Evolutionary conservation across 2,113 vertebrate genomes (phyloP).

Genomic region (Genyomyrus donnyi): DNA sequence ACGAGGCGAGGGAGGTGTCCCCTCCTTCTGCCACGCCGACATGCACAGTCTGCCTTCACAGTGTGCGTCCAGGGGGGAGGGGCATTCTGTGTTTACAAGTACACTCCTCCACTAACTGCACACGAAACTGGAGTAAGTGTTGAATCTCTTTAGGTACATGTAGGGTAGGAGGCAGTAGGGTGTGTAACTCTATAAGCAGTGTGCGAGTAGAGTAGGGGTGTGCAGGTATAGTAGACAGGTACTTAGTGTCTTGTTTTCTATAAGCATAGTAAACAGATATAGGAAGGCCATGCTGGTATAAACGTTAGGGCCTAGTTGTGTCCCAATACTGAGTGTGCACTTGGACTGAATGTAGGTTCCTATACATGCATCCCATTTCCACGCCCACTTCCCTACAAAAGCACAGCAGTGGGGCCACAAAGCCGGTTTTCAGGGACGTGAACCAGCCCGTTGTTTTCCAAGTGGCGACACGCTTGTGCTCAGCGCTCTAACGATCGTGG

Average conservation of each 20-base stretch:
- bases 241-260: neutral
- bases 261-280: neutral
- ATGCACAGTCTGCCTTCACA: neutral
- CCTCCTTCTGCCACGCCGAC: neutral
- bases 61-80: neutral
- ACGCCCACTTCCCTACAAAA: neutral
- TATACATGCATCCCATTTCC: neutral
- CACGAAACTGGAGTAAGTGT: neutral
- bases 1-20: too few species aligned
- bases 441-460: neutral
- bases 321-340: neutral
- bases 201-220: neutral
- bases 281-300: neutral
- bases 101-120: neutral
- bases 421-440: neutral
- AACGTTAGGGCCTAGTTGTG: neutral
- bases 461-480: neutral
- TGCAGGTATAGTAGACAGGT: neutral
- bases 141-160: neutral
- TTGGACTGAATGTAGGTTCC: neutral
- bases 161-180: neutral
- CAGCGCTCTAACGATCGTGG: neutral
- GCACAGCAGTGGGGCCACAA: neutral
- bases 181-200: neutral
- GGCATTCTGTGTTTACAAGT: neutral